Evolutionary conservation across 2,888 invertebrate species (phyloP), one percentile per base, ranked within the genome.

Genomic region (Pedicia rivosa): DNA sequence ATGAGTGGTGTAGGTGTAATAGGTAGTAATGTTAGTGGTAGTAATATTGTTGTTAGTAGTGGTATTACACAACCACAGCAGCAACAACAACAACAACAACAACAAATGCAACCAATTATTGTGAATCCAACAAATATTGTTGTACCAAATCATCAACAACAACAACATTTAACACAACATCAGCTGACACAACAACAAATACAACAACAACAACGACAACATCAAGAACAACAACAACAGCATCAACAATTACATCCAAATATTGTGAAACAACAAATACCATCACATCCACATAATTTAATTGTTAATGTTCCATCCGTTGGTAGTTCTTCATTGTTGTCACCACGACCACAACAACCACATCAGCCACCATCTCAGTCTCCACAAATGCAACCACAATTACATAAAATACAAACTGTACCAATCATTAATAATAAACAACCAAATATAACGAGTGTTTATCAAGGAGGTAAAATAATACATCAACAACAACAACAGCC

Each of bases 401-500:
- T 14, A 31, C 17, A 8, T n/a, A n/a, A n/a, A n/a, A 31, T 15
- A 10, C 35, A 25, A 25, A 26, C 35, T 12, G 12, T 17, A 24
- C 36, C 42, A 9, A 38, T 41, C n/a, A n/a, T 16, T 41, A 43
- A 24, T 35, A 37, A 16, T 35, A 39, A 20, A 17, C 19, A 10
- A 22, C 39, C n/a, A n/a, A n/a, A n/a, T n/a, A n/a, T n/a, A n/a
- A n/a, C n/a, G n/a, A n/a, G n/a, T n/a, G n/a, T n/a, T n/a, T n/a
- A n/a, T n/a, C n/a, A n/a, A 25, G 45, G 43, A 35, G 32, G 20
- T 4, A 17, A 32, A 13, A 2, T 20, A 14, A 32, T 20, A 38
- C 64, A 66, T 24, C 54, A 60, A 9, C 63, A 63, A 44, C 56
- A 55, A 35, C 56, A 55, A 24, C 54, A 50, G 35, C 36, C 39